A percentile compares a stretch with the other conserved stretches of the same genome.
These are phyloP conservation scores for Alviniconcha marisindica DNA, from an alignment of 1,140 invertebrate species.

Conservation along the genomic window DNA sequence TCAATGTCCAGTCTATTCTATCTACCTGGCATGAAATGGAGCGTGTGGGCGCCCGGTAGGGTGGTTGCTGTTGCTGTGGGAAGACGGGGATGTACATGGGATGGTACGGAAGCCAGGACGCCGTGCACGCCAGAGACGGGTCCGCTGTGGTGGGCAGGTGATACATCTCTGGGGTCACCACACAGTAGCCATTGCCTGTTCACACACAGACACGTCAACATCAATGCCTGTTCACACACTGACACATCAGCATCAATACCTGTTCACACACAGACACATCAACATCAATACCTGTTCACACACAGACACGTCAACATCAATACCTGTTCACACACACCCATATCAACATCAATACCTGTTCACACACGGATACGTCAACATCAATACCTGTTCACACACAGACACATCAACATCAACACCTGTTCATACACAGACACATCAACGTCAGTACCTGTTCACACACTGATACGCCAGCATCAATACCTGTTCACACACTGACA, in stretches of 20 bases:
- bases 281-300: not conserved
- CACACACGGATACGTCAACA: constrained; percentile 62
- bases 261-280: constrained; percentile 47
- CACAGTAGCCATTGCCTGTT: constrained; percentile 72
- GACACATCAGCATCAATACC: constrained; percentile 70
- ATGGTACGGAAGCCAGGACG: constrained; percentile 67
- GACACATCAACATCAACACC: not conserved
- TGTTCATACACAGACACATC: not conserved
- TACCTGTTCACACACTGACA: no score
- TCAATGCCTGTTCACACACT: not conserved
- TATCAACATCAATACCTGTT: not conserved
- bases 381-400: constrained; percentile 61
- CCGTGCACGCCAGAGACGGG: constrained; percentile 48
- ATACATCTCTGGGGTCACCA: constrained; percentile 71
- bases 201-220: not conserved
- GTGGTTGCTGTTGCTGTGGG: constrained; percentile 38
- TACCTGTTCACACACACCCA: constrained; percentile 57
- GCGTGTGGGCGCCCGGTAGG: constrained; percentile 55
- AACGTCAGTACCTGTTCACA: no score
- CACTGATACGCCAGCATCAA: no score
- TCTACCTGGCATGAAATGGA: constrained; percentile 70
- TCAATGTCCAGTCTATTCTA: no score
- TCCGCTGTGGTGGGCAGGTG: constrained; percentile 51
- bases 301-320: constrained; percentile 66
- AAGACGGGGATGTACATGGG: constrained; percentile 71